Evolutionary conservation across 2,888 invertebrate species (phyloP).

Genomic region (Coleophora flavipennella): DNA sequence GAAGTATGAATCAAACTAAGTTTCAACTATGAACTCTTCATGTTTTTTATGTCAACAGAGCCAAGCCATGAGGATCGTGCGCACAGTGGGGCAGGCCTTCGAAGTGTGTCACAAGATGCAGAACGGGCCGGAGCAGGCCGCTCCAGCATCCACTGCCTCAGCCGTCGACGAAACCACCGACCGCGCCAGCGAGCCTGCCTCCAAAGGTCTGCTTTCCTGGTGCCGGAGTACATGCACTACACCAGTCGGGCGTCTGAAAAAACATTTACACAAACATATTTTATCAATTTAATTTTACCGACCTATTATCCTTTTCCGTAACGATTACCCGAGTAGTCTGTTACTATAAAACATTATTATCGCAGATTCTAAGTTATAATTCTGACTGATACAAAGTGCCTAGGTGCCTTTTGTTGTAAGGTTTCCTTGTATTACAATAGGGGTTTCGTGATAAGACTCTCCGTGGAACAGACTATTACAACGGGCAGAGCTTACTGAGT

Average conservation of each 20-base stretch:
- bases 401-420: not conserved
- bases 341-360: no score
- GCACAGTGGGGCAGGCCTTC: constrained; percentile 99
- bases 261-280: no score
- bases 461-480: not conserved
- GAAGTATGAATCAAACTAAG: no score
- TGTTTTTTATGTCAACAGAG: constrained; percentile 74
- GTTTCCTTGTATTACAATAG: no score
- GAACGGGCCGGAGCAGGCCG: constrained; percentile 62
- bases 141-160: constrained; percentile 50
- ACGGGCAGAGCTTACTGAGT: constrained; percentile 13
- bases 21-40: no score
- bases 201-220: constrained; percentile 42
- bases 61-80: constrained; percentile 98
- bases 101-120: constrained; percentile 99
- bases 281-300: not conserved
- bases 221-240: not conserved
- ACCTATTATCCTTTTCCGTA: no score
- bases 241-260: no score
- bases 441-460: not conserved
- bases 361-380: no score
- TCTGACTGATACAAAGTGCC: no score
- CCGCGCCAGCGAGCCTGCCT: constrained; percentile 28
- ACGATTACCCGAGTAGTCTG: no score
- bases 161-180: constrained; percentile 36